A percentile compares a stretch with the other conserved stretches of the same genome.
Evolutionary conservation across 2,888 invertebrate genomes (phyloP).

Genomic region (Priocnemis perturbator): DNA sequence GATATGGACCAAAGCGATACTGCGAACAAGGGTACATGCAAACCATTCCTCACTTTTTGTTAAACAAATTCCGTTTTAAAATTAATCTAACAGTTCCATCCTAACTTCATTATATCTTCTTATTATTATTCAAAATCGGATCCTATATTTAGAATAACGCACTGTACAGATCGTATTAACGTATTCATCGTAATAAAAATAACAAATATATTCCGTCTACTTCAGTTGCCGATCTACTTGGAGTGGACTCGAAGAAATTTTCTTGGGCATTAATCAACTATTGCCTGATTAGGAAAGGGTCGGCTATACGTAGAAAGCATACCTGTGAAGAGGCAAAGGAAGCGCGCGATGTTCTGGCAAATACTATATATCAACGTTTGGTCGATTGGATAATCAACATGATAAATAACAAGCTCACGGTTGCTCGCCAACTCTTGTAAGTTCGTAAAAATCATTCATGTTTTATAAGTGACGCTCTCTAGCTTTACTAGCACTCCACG

Average conservation of each 20-base stretch:
- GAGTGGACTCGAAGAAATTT: conserved; percentile 88
- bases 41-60: not conserved
- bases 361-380: conserved; percentile 88
- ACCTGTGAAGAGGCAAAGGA: conserved; percentile 88
- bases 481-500: no score
- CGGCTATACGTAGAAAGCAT: conserved; percentile 82
- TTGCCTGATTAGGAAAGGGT: conserved; percentile 86
- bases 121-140: no score
- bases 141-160: no score
- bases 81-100: no score
- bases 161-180: no score
- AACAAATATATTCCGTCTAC: conserved; percentile 8
- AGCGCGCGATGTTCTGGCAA: conserved; percentile 90
- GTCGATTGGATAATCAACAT: conserved; percentile 93
- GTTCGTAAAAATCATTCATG: conserved; percentile 62
- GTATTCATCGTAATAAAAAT: no score
- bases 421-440: conserved; percentile 91
- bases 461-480: not conserved
- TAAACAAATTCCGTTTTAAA: not conserved
- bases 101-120: no score
- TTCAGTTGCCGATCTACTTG: conserved; percentile 84
- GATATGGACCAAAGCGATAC: conserved; percentile 85
- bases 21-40: conserved; percentile 77
- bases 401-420: conserved; percentile 89
- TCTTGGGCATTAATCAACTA: conserved; percentile 91